Percentiles rank a stretch among this genome's conserved stretches.
Conservation (phyloP, 37 sponge, comb jelly and placozoan species). For the Mnemiopsis leidyi region DNA sequence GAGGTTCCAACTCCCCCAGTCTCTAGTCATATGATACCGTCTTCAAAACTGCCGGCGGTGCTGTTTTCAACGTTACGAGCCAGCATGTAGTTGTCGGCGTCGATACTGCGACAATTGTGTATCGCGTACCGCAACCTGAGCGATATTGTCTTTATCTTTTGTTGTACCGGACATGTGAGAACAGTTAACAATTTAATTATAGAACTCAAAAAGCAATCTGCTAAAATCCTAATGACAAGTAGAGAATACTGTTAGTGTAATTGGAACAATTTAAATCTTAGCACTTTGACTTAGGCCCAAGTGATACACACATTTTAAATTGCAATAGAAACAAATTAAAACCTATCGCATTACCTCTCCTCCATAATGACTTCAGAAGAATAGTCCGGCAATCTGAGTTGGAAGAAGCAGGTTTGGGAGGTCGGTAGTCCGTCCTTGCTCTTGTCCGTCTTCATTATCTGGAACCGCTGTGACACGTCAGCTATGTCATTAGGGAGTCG, state of each 20-base stretch:
- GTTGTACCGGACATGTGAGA: no score
- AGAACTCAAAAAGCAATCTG: no score
- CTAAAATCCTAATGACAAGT: no score
- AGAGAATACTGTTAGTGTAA: no score
- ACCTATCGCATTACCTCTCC: conserved; percentile 67
- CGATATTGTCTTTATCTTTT: no score
- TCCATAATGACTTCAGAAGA: conserved; percentile 74
- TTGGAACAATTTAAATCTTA: no score
- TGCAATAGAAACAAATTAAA: no score
- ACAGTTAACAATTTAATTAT: no score
- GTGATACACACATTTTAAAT: no score
- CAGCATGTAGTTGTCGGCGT: conserved; percentile 92
- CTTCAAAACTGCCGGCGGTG: not conserved
- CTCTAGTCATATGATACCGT: conserved; percentile 19
- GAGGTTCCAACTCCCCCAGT: not conserved
- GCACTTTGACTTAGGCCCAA: no score
- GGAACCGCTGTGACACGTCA: conserved; percentile 83
- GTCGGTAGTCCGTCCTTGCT: conserved; percentile 79
- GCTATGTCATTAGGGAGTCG: conserved; percentile 78
- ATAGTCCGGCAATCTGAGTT: conserved; percentile 81
- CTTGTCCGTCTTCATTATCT: conserved; percentile 76
- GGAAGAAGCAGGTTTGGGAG: conserved; percentile 94
- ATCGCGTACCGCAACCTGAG: conserved; percentile 82
- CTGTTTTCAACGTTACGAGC: conserved; percentile 59
- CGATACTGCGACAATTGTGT: conserved; percentile 85